Evolutionary conservation across 2,888 invertebrate genomes (phyloP), one percentile per base, ranked within the genome.

Genomic region (Serrognathus titanus): DNA sequence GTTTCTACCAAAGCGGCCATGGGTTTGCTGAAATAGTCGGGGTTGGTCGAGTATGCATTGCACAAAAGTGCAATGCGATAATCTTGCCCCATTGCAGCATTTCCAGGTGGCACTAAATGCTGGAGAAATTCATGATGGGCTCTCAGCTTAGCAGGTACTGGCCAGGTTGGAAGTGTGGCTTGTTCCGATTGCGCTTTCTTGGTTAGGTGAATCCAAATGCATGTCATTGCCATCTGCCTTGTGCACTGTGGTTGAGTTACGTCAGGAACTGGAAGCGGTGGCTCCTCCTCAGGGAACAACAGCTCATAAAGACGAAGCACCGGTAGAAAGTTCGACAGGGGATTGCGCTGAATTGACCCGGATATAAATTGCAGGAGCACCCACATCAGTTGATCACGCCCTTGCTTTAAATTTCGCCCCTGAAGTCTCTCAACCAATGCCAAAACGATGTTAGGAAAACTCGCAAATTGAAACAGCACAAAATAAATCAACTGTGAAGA

Each of bases 301-400:
- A 96, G 80, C 76, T 97, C 96, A 75, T 94, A 94, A 9, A 97
- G 80, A 72, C 92, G 89, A 67, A 97, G 85, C 58, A 97, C 93
- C 0, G 95, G 94, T 60, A 94, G 78, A 71, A 94, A 94, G 74
- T 93, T 94, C 0, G 89, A 87, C 75, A 90, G 86, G 0, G 95
- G 92, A 78, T 96, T 96, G 66, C 95, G 88, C 75, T 95, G 94
- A 69, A 96, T 96, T 71, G 94, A 95, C 48, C 97, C 97, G 0
- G 97, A 97, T 67, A 98, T 94, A 71, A 96, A 97, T 79, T 99
- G 98, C 43, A 99, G 80, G 12, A 98, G 80, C 13, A 96, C 92
- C 97, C 98, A 98, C 97, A 99, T 98, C n/a, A 99, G 80, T 70
- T 98, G 96, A 78, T 97, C 97, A 48, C 98, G 82, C 0, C 97